Conservation (phyloP, 2,888 invertebrate species). For the Chymomyza fuscimana region DNA sequence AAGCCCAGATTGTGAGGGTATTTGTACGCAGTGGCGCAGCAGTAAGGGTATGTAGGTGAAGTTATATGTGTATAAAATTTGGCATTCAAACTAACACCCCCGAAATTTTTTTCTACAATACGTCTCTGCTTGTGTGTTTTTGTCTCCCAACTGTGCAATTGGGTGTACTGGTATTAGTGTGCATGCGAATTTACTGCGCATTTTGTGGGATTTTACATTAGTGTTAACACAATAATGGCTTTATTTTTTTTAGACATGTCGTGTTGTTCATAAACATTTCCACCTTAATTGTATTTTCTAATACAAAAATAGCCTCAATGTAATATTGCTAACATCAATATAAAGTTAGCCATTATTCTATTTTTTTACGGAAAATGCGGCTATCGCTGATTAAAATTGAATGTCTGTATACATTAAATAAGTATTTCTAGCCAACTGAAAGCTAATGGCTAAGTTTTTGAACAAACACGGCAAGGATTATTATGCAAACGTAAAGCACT, state of each 20-base stretch:
- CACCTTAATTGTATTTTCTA: background rate
- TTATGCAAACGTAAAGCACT: background rate
- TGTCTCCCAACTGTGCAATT: background rate
- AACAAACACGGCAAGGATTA: background rate
- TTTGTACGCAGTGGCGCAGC: too few species aligned
- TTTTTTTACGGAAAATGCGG: background rate
- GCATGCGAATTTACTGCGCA: background rate
- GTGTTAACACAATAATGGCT: background rate
- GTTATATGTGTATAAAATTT: too few species aligned
- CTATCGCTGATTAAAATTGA: background rate
- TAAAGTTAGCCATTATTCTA: background rate
- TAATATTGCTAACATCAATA: background rate
- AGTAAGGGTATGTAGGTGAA: too few species aligned
- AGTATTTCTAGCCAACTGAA: conserved; percentile 2
- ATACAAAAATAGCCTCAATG: background rate
- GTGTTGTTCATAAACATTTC: background rate
- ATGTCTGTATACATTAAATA: background rate
- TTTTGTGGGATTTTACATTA: background rate
- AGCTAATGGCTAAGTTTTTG: conserved; percentile 24
- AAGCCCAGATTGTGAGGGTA: background rate
- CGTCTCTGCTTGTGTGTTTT: too few species aligned
- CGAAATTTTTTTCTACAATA: too few species aligned
- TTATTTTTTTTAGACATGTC: background rate
- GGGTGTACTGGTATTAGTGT: too few species aligned
- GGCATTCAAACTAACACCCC: too few species aligned